phyloP scores from a whole-genome alignment of 1,140 invertebrate genomes.

The Cataglyphis hispanica region DNA sequence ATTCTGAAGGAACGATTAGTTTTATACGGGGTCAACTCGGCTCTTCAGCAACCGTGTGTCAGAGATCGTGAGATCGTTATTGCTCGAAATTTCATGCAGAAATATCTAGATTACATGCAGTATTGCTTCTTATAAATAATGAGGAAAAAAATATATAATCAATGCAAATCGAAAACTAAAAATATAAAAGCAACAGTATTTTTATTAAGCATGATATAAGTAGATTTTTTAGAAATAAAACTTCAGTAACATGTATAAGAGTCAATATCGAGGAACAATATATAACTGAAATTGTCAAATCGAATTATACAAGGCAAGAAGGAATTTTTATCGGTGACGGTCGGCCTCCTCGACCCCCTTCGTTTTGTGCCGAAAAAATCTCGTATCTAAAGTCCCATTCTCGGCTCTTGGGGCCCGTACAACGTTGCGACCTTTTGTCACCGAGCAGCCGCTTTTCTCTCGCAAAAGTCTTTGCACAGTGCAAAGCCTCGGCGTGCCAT shows the following conservation, averaged over 20 bases:
- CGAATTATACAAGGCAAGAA: neutral
- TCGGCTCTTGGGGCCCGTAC: neutral
- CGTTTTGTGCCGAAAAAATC: conserved; percentile 49
- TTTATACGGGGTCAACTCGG: conserved; percentile 65
- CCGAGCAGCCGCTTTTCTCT: conserved; percentile 58
- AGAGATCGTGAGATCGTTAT: conserved; percentile 56
- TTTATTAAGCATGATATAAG: no score
- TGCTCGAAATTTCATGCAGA: neutral
- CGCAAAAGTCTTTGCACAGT: conserved; percentile 63
- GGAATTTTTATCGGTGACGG: conserved; percentile 19
- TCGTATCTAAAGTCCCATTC: conserved; percentile 7
- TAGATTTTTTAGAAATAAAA: conserved; percentile 2
- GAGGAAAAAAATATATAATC: neutral
- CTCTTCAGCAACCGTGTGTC: conserved; percentile 60
- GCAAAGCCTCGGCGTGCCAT: conserved; percentile 42
- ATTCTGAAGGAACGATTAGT: conserved; percentile 65
- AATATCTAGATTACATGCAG: conserved; percentile 7
- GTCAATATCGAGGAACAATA: neutral
- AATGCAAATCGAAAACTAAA: neutral
- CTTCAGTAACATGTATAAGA: neutral
- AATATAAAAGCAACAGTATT: neutral
- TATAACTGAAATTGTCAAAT: conserved; percentile 47
- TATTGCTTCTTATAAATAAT: neutral
- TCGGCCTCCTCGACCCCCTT: conserved; percentile 53
- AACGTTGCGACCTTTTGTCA: conserved; percentile 70